Base-by-base conservation (phyloP, 2,113 vertebrate species). In the Podarcis cretensis region DNA sequence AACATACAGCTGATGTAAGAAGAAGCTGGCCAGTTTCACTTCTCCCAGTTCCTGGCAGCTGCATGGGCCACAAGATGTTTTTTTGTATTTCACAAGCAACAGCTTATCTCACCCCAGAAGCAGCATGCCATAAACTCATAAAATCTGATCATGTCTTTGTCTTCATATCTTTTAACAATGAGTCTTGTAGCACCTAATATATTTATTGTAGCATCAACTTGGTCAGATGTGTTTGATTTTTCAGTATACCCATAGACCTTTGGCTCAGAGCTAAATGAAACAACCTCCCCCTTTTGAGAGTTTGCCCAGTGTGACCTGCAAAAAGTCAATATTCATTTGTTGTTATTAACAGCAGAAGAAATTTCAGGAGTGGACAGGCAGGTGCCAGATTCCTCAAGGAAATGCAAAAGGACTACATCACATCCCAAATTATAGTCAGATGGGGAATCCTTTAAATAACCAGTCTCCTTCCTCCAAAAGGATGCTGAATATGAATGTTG, bases 61-160 rank as follows among this genome's bases (percentile, higher is more conserved):
- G 10, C 35, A 85, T 63, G 32, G 12, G 27, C 32, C 6, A 30
- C 7, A 48, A 66, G 9, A 27, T 69, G 1, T 27, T 81, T 6
- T 3, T 35, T 1, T 35, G 35, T 35, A 35, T 35, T 35, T 6
- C 23, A 14, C 3, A 8, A 63, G 35, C 35, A 14, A 6, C 20
- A 25, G 14, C 37, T 25, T 37, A 13, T 76, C 37, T 69, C 25
- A 30, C 25, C 25, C 68, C 25, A 10, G 25, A 3, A 14, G 32
- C 71, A 13, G n/a, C 2, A 16, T 13, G 71, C 82, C 40, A 63
- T n/a, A 88, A 74, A 86, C 88, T 87, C 94, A 10, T 84, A 40
- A 89, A 92, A 87, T 79, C 86, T 89, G 87, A 81, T 91, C 87
- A 91, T 95, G 89, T 78, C 90, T 84, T 92, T 89, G 83, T 75